Evolutionary conservation across 1,140 invertebrate genomes (phyloP), one percentile per base, ranked within the genome.

Genomic region (Meloidogyne hapla): DNA sequence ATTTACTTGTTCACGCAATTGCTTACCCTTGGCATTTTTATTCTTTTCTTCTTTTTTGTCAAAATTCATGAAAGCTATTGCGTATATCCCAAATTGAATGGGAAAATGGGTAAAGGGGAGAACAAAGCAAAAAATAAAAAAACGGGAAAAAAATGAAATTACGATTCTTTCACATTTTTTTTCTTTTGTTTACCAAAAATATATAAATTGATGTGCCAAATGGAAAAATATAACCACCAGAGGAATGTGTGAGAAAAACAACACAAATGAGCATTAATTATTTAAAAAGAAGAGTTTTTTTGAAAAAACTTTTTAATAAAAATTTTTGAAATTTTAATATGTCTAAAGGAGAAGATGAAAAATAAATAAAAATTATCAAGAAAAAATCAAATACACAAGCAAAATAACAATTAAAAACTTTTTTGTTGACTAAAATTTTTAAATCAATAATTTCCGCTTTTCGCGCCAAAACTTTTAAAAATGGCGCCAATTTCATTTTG

Each of bases 101-200:
- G 48, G 48, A 56, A 56, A 56, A 56, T 56, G 48, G 48, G 48
- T 56, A 56, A 56, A 56, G 48, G 12, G 48, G 48, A 1, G 48
- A 56, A 56, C n/a, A 56, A 56, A 56, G 48, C 48, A 56, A 56
- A 56, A 56, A 56, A 56, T 56, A 56, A 45, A 42, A 45, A n/a
- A n/a, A 48, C 45, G 45, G 45, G 48, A n/a, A 56, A 56, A 15
- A 56, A n/a, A 48, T 33, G 9, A 33, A 33, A 33, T 33, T 33
- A 33, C 33, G 33, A 33, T 33, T 33, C 33, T 33, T 8, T 15
- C 18, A 56, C 48, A 56, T n/a, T 56, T 56, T n/a, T 13, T n/a
- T 56, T 56, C n/a, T 56, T 42, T 42, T 42, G 13, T 42, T 42
- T 56, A 56, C n/a, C n/a, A n/a, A 56, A n/a, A n/a, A 56, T 5